Evolutionary conservation across 2,797 vertebrate species (phyloP).

Genomic region (Morus bassanus): DNA sequence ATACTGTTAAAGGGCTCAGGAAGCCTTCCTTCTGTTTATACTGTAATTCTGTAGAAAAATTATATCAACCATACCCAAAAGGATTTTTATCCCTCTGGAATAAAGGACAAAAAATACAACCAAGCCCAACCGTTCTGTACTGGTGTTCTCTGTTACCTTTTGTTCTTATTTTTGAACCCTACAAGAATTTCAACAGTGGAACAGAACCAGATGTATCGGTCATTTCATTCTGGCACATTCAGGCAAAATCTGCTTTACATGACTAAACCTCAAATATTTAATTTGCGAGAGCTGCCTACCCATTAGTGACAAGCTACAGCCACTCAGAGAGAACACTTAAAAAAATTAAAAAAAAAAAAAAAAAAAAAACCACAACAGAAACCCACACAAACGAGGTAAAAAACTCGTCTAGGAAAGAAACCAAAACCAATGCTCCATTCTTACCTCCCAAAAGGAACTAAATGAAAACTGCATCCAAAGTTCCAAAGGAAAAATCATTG

Average conservation of each 20-base stretch:
- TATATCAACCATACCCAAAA: background rate
- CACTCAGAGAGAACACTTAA: background rate
- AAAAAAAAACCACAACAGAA: background rate
- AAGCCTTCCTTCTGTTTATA: background rate
- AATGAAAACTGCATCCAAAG: background rate
- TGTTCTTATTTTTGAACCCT: slow-evolving; percentile 2
- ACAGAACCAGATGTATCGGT: slow-evolving; percentile 13
- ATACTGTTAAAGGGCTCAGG: background rate
- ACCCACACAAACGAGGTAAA: background rate
- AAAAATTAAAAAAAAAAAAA: background rate
- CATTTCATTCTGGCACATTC: background rate
- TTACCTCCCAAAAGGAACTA: background rate
- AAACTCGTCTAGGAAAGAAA: background rate
- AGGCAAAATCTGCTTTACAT: background rate
- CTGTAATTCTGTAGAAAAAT: background rate
- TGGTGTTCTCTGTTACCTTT: background rate
- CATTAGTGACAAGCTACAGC: background rate
- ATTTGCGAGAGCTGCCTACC: background rate
- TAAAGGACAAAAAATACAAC: background rate
- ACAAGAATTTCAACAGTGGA: background rate
- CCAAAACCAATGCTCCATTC: background rate
- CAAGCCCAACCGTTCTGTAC: background rate
- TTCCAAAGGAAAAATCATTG: slow-evolving; percentile 5
- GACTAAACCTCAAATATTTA: background rate
- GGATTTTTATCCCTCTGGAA: background rate